Evolutionary conservation across 2,888 invertebrate species (phyloP).

Genomic region (Pteria penguin): DNA sequence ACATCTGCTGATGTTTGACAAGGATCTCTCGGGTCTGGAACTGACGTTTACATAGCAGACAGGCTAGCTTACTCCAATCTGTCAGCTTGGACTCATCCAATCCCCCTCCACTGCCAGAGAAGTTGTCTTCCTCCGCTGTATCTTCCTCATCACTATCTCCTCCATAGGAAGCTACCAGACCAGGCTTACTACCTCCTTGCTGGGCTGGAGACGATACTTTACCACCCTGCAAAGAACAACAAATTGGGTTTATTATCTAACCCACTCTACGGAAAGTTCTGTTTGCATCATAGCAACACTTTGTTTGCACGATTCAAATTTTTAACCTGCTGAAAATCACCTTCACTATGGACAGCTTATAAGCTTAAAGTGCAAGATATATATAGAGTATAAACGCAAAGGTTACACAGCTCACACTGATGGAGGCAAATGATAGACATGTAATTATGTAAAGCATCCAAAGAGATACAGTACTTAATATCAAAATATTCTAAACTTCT

Average conservation of each 20-base stretch:
- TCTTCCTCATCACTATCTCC: slow-evolving; percentile 85
- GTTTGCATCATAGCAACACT: no score
- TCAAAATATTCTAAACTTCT: no score
- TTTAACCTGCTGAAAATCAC: no score
- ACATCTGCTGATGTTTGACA: slow-evolving; percentile 93
- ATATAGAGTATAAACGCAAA: no score
- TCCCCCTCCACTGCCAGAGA: slow-evolving; percentile 69
- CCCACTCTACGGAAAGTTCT: no score
- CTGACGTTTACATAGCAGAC: slow-evolving; percentile 95
- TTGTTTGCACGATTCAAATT: no score
- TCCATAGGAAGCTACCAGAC: slow-evolving; percentile 88
- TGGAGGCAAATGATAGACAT: no score
- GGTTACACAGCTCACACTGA: no score
- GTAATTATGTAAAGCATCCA: no score
- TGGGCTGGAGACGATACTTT: slow-evolving; percentile 15
- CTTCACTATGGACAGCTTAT: no score
- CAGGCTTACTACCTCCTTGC: slow-evolving; percentile 48
- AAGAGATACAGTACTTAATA: no score
- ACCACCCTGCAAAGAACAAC: slow-evolving; percentile 20
- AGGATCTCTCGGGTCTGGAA: slow-evolving; percentile 94
- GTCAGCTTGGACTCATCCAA: slow-evolving; percentile 82
- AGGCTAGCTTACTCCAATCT: slow-evolving; percentile 93
- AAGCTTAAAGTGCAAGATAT: no score
- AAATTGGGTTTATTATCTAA: not conserved
- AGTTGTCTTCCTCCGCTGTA: slow-evolving; percentile 83